Evolutionary conservation across 2,113 vertebrate genomes (phyloP), one percentile per base, ranked within the genome.

Genomic region (Polyodon spathula): DNA sequence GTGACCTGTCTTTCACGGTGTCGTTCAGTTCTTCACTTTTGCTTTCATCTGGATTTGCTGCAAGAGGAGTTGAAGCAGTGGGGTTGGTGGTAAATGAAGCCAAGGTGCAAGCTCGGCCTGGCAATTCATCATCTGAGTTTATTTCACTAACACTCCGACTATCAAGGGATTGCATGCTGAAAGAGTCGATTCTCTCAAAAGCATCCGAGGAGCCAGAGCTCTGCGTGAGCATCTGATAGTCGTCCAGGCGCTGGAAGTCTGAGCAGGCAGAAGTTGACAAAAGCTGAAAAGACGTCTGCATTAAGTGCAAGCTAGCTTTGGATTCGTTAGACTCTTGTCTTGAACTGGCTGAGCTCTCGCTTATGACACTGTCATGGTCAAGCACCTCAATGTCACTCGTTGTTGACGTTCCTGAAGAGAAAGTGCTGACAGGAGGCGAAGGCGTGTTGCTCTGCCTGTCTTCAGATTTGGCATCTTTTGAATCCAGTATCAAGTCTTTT

Each of bases 341-440:
- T 1, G 97, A 99, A 60, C 97, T 94, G 12, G 88, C 95, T 0
- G 97, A 99, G 75, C 94, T 99, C 80, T 99, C 97, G 41, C 97
- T 99, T 70, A 95, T 81, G 48, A 98, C 95, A 37, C 95, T 98
- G 63, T 99, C 97, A 0, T 99, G 97, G 76, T 99, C 97, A 64
- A 99, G 81, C 61, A 99, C 95, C 77, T 99, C 97, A 64, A 98
- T 99, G 52, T 99, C 97, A 65, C 97, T 99, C 6, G 97, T 99
- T 40, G 95, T 99, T 27, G 97, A 99, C 6, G 97, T 99, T 65
- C 97, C 97, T 0, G 97, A 99, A 6, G 97, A 99, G 73, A 97
- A 98, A 60, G 93, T 91, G 62, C 97, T 97, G 51, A 92, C 78
- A 2, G 95, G 95, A 68, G 97, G 97, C 4, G 97, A 98, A 0